A percentile compares a stretch with the other conserved stretches of the same genome.
Conservation (phyloP, 1,140 invertebrate genomes). For the Meloidogyne hapla region DNA sequence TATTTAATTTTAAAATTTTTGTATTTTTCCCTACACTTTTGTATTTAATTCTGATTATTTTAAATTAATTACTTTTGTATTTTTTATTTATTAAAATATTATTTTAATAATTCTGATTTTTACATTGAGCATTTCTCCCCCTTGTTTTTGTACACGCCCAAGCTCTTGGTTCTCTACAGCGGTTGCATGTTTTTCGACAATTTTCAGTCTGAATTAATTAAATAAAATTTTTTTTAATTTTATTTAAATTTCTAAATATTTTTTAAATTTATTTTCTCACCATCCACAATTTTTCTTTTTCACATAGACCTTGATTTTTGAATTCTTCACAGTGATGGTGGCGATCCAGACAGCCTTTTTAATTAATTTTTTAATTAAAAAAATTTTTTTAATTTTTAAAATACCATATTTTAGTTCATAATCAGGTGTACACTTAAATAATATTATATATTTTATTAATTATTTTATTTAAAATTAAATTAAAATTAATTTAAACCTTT, state of each 20-base stretch:
- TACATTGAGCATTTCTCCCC: background rate
- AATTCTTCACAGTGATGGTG: slow-evolving; percentile 38
- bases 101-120: too few relatives aligned
- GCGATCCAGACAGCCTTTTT: slow-evolving; percentile 41
- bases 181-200: background rate
- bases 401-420: slow-evolving; percentile 30
- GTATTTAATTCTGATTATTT: too few relatives aligned
- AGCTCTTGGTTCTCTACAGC: background rate
- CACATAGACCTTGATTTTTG: slow-evolving; percentile 27
- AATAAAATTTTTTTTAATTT: slow-evolving; percentile 9
- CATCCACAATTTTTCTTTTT: slow-evolving; percentile 14
- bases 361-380: slow-evolving; percentile 7
- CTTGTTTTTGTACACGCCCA: slow-evolving; percentile 14
- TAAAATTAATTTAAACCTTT: slow-evolving; percentile 9
- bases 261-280: background rate
- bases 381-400: background rate
- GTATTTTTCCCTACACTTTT: too few relatives aligned
- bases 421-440: slow-evolving; percentile 24
- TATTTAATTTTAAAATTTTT: too few relatives aligned
- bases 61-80: too few relatives aligned
- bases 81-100: too few relatives aligned
- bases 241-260: background rate
- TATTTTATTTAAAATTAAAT: background rate
- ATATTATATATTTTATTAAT: background rate
- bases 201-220: slow-evolving; percentile 5